Base-by-base conservation (phyloP, 2,888 invertebrate species). In the Ophonus ardosiacus region DNA sequence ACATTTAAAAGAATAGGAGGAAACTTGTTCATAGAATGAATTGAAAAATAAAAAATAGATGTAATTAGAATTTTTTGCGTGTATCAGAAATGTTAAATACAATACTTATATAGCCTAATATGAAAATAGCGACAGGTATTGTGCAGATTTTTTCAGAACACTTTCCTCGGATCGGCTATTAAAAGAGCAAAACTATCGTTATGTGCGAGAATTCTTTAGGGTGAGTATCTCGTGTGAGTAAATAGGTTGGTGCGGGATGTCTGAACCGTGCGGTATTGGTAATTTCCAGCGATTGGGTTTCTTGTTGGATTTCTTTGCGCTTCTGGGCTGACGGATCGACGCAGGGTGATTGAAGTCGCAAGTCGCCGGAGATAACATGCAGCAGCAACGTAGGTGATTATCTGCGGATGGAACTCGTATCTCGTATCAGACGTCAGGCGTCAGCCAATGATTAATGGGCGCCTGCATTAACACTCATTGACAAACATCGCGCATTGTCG, bases 391-490 rank as follows among this genome's bases (percentile, higher is more conserved):
- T 13, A 13, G 85, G 71, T 85, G 85, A 85, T 85, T 80, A 85
- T 85, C 85, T 80, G 65, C 80, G 59, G 85, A 85, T 84, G 84
- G 78, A 78, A 84, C 68, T 68, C 68, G 68, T 68, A 63, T 84
- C 59, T 65, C 78, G 78, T 78, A 79, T 85, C 85, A 85, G 85
- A 57, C 56, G 63, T 79, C 80, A 31, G 21, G 40, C 80, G 31
- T 38, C 79, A 63, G 78, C 78, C 63, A 79, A 78, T 85, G 85
- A 85, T 85, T 85, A 85, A 85, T 85, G 80, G 68, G 68, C n/a
- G 56, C 56, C 38, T 68, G 85, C 85, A 85, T 85, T 85, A 85
- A 85, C 85, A 85, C 85, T 85, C 85, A 85, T 85, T 85, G 85
- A 85, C 85, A 85, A 85, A 85, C 85, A 85, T 85, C 80, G 80